Conservation (phyloP, 2,113 vertebrate genomes). For the Sapajus apella region DNA sequence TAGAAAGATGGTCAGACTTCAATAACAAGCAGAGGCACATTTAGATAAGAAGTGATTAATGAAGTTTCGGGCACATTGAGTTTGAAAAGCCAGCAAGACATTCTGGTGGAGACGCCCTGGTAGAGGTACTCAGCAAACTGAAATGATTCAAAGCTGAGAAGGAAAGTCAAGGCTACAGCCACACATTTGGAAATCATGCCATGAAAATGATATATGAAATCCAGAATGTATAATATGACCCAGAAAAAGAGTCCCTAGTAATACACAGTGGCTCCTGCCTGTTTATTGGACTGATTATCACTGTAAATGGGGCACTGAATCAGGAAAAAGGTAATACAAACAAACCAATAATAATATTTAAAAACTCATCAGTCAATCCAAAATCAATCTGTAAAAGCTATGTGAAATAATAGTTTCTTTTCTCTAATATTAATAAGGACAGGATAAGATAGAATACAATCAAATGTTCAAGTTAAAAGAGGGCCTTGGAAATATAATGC, state of each 20-base stretch:
- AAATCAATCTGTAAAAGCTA: slow-evolving; percentile 26
- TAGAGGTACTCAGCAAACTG: neutral
- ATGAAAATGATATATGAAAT: neutral
- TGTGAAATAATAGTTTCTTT: slow-evolving; percentile 10
- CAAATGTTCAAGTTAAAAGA: neutral
- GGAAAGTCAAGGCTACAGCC: neutral
- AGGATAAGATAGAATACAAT: neutral
- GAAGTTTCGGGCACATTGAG: neutral
- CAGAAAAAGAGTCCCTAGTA: slow-evolving; percentile 1
- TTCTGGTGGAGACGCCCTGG: neutral
- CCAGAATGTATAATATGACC: neutral
- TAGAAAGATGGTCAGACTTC: neutral
- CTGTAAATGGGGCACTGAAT: neutral
- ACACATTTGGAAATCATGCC: neutral
- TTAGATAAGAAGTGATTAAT: neutral
- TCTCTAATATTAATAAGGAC: neutral
- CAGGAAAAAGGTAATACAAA: neutral
- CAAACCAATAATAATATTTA: neutral
- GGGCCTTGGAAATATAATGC: neutral
- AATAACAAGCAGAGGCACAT: neutral
- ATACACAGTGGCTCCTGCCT: neutral
- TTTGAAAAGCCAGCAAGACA: neutral
- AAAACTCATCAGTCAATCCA: neutral
- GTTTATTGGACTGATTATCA: neutral
- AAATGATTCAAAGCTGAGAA: neutral